Evolutionary conservation across 2,888 invertebrate genomes (phyloP).

Genomic region (Tridacna gigas): DNA sequence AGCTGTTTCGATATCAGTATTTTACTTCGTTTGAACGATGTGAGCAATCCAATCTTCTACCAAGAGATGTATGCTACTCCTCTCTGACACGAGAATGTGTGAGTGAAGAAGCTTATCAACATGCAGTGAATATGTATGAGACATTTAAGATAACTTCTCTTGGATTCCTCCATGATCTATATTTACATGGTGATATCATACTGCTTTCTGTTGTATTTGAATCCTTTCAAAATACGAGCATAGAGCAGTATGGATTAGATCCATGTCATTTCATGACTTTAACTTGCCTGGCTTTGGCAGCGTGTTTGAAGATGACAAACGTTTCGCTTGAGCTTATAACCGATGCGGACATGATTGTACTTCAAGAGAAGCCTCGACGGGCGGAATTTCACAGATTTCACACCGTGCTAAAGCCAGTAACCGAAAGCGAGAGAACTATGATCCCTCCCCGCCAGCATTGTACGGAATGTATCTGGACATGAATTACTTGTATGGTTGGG

Average conservation of each 20-base stretch:
- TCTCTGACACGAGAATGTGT: conserved; percentile 41
- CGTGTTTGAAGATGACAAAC: conserved; percentile 42
- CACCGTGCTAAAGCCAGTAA: conserved; percentile 51
- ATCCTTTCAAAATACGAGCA: conserved; percentile 32
- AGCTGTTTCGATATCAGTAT: conserved; percentile 81
- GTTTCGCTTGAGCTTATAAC: conserved; percentile 43
- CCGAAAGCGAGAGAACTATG: conserved; percentile 36
- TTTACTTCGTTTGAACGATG: conserved; percentile 60
- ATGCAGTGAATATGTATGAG: conserved; percentile 42
- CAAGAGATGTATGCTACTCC: conserved; percentile 59
- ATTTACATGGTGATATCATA: conserved; percentile 41
- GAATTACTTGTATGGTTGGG: conserved; percentile 52
- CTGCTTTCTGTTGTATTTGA: conserved; percentile 44
- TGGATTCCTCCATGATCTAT: too few species aligned
- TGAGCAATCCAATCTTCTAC: conserved; percentile 19
- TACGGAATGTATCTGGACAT: conserved; percentile 27
- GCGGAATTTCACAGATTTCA: conserved; percentile 44
- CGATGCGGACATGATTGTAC: conserved; percentile 31
- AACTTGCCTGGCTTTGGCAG: conserved; percentile 72
- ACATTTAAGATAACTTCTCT: conserved; percentile 39
- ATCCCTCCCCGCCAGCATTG: conserved; percentile 57
- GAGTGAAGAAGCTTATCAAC: conserved; percentile 54
- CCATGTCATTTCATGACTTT: conserved; percentile 73
- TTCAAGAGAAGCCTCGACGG: conserved; percentile 27
- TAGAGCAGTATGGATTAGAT: conserved; percentile 66